These are phyloP conservation scores for Oreochromis aureus DNA, from an alignment of 2,113 vertebrate species.

Conservation along the genomic window DNA sequence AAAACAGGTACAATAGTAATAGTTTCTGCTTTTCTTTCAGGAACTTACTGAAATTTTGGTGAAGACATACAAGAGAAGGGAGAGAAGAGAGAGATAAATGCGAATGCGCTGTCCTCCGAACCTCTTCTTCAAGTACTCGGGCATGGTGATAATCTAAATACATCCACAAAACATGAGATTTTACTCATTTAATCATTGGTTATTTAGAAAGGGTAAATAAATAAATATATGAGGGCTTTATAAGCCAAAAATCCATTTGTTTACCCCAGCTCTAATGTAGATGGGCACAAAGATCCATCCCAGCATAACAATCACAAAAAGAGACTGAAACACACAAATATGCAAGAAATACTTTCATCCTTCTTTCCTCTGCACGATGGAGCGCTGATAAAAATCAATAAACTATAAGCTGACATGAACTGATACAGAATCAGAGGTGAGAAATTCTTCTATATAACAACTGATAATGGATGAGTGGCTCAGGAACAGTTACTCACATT, in stretches of 20 bases:
- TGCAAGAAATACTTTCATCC: neutral
- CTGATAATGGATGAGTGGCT: neutral
- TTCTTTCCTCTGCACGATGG: neutral
- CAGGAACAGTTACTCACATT: slow-evolving; percentile 77
- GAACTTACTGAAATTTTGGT: slow-evolving; percentile 97
- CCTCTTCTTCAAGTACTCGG: slow-evolving; percentile 90
- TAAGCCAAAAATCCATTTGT: neutral
- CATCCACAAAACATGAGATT: neutral
- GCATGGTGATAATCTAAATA: slow-evolving; percentile 93
- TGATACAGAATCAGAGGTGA: neutral
- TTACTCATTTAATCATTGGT: neutral
- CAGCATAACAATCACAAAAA: slow-evolving; percentile 82
- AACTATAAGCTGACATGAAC: neutral
- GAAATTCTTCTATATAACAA: slow-evolving; percentile 46
- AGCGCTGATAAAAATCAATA: neutral
- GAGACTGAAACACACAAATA: slow-evolving; percentile 74
- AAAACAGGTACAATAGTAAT: slow-evolving; percentile 6
- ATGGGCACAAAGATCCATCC: slow-evolving; percentile 97
- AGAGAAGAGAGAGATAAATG: slow-evolving; percentile 90
- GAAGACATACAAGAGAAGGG: slow-evolving; percentile 87
- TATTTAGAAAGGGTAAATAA: neutral
- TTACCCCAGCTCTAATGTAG: slow-evolving; percentile 94
- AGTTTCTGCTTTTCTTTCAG: neutral
- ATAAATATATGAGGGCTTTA: slow-evolving; percentile 6
- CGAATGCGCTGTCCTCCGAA: slow-evolving; percentile 93